Percentiles rank a stretch among this genome's conserved stretches.
These are phyloP conservation scores for Empis livida DNA, from an alignment of 2,888 invertebrate species.

Conservation along the genomic window DNA sequence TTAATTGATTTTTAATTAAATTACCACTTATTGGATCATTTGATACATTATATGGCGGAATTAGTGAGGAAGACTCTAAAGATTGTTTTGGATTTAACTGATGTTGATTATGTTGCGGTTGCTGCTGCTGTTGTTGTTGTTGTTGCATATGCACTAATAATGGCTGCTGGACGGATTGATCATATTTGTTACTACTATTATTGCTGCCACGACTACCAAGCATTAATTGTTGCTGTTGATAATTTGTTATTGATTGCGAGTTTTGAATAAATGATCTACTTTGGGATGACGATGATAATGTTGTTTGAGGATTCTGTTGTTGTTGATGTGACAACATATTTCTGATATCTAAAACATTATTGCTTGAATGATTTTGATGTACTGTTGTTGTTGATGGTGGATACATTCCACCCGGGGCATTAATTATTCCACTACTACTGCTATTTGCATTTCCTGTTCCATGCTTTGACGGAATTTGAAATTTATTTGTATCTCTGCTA, in stretches of 20 bases:
- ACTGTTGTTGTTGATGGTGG: too few relatives aligned
- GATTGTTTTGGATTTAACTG: conserved; percentile 13
- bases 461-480: too few relatives aligned
- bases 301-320: not conserved
- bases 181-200: conserved; percentile 23
- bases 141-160: conserved; percentile 20
- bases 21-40: conserved; percentile 7
- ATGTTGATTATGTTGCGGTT: conserved; percentile 11
- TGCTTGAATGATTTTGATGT: too few relatives aligned
- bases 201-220: conserved; percentile 5
- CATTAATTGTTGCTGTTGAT: too few relatives aligned
- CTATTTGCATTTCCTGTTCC: not conserved
- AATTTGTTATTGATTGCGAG: too few relatives aligned
- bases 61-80: conserved; percentile 17
- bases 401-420: too few relatives aligned
- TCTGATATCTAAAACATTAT: too few relatives aligned
- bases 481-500: too few relatives aligned
- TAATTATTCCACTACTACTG: not conserved
- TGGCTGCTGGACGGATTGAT: conserved; percentile 17
- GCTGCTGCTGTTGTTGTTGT: conserved; percentile 11
- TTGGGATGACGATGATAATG: not conserved
- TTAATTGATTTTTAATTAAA: not conserved
- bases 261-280: too few relatives aligned
- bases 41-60: conserved; percentile 2
- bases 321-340: not conserved